These are phyloP conservation scores for Lutraria rhynchaena DNA, from an alignment of 1,140 invertebrate species.

Conservation along the genomic window DNA sequence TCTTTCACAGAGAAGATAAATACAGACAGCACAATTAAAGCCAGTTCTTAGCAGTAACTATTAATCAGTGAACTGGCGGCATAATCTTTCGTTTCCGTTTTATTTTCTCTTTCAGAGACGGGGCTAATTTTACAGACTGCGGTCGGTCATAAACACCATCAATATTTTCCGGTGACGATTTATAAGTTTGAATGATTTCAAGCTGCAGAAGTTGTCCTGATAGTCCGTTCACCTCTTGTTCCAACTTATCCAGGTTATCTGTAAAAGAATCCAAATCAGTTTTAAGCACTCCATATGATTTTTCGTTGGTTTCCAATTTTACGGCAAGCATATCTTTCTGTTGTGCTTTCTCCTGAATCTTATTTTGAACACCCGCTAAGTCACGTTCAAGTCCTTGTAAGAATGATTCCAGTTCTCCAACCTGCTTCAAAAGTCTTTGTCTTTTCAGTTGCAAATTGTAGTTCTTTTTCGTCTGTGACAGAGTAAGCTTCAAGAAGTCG, in stretches of 20 bases:
- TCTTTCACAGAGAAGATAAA: too few relatives aligned
- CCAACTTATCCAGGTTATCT: conserved; percentile 72
- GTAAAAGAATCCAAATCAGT: conserved; percentile 74
- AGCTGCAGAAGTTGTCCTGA: conserved; percentile 77
- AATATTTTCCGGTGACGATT: conserved; percentile 78
- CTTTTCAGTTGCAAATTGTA: conserved; percentile 79
- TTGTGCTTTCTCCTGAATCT: conserved; percentile 74
- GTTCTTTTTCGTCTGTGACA: conserved; percentile 78
- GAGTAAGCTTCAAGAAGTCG: conserved; percentile 79
- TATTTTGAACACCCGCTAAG: conserved; percentile 69
- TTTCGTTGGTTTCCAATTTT: conserved; percentile 73
- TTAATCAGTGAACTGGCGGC: conserved; percentile 42
- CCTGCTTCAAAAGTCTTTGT: conserved; percentile 73
- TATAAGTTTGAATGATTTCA: conserved; percentile 79
- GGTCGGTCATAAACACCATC: conserved; percentile 79
- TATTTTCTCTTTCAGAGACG: conserved; percentile 78
- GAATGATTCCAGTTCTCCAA: conserved; percentile 73
- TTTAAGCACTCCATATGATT: conserved; percentile 74
- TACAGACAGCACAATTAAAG: too few relatives aligned
- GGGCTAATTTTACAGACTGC: conserved; percentile 77
- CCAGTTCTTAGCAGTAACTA: too few relatives aligned
- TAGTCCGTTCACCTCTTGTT: conserved; percentile 74
- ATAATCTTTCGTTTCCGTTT: conserved; percentile 69
- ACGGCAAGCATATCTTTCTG: conserved; percentile 71
- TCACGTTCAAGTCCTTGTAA: conserved; percentile 74